Base-by-base conservation (phyloP, 2,888 invertebrate genomes). In the Drosophila eohydei region DNA sequence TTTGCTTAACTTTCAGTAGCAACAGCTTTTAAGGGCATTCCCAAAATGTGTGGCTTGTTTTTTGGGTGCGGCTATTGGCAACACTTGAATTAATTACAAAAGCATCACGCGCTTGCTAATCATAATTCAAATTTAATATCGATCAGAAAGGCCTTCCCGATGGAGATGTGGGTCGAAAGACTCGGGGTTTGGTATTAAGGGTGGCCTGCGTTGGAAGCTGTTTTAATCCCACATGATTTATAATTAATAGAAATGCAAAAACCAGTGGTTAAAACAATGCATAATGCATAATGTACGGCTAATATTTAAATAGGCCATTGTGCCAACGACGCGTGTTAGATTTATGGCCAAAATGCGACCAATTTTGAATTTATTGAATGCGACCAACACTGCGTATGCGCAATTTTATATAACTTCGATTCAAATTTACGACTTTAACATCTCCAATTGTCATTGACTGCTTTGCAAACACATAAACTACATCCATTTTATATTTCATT, bases 141-240 rank as follows among this genome's bases (percentile, higher is more conserved):
- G 72, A 77, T 63, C 50, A 21, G 51, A n/a, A 32, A 9, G 48
- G 14, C 26, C 48, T 46, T 32, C 32, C 2, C 32, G 5, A 32
- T 34, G 21, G 12, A 34, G 34, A 34, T 38, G 21, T 21, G 28
- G n/a, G n/a, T 51, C 43, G 16, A 26, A 34, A 32, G 32, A 34
- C 16, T 34, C 16, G 34, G 46, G 26, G 26, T 21, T 70, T 46
- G 41, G 12, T 8, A 16, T 11, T 21, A 14, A 26, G 46, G 60
- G 43, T 34, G 26, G 34, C 32, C 38, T 43, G 34, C 14, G 52
- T 30, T 72, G 59, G 46, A 43, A 78, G 51, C 64, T 48, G 52
- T 4, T 48, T 44, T 70, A 74, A 88, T 82, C 63, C 83, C 65
- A 38, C 32, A 65, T 73, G 81, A 90, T 86, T 88, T 83, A 90